These are phyloP conservation scores for Stichopus horrens DNA, from an alignment of 53 echinoderm and acorn worm genomes.

Conservation along the genomic window DNA sequence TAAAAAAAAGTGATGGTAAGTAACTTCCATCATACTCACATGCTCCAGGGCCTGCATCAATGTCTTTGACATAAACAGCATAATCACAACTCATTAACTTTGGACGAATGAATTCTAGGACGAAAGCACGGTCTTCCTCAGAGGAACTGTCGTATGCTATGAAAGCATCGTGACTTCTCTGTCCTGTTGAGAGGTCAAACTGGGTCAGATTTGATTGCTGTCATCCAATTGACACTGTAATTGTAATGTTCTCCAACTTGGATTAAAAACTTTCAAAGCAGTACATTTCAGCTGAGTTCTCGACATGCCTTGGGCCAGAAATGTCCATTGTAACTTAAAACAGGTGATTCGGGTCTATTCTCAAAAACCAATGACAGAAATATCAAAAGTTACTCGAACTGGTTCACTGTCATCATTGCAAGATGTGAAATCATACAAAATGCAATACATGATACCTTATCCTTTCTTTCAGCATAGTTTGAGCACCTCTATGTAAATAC, in stretches of 20 bases:
- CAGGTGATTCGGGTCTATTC: too few species aligned
- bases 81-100: constrained; percentile 20
- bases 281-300: background rate
- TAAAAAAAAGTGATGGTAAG: too few species aligned
- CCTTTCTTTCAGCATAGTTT: too few species aligned
- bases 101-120: constrained; percentile 30
- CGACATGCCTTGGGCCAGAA: background rate
- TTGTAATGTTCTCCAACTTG: background rate
- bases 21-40: constrained; percentile 2
- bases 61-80: constrained; percentile 34
- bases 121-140: constrained; percentile 20
- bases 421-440: too few species aligned
- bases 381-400: too few species aligned
- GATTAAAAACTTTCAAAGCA: background rate
- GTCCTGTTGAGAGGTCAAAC: constrained; percentile 8
- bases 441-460: too few species aligned
- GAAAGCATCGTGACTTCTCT: constrained; percentile 37
- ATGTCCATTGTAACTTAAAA: too few species aligned
- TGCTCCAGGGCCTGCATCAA: constrained; percentile 11
- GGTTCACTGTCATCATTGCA: too few species aligned
- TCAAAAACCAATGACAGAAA: too few species aligned
- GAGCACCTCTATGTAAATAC: too few species aligned
- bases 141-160: constrained; percentile 41
- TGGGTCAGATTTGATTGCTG: too few species aligned
- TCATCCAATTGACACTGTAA: too few species aligned